A percentile compares a stretch with the other conserved stretches of the same genome.
phyloP scores from a whole-genome alignment of 1,140 invertebrate species.

The Dendrolimus punctatus region DNA sequence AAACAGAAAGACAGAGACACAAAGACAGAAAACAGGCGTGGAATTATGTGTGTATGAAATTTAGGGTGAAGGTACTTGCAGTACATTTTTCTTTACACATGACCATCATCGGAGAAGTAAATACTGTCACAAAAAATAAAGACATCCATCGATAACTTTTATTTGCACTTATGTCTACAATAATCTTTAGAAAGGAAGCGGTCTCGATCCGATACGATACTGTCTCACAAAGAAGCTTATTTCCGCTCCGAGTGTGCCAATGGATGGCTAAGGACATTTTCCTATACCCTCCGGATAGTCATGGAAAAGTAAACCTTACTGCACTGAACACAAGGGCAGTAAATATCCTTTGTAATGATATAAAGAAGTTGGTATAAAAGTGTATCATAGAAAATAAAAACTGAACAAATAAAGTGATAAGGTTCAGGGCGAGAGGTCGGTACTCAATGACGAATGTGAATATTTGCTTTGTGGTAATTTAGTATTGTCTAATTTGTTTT shows the following conservation, averaged over 20 bases:
- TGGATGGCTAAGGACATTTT: constrained; percentile 34
- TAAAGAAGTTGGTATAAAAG: constrained; percentile 38
- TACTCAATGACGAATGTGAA: constrained; percentile 38
- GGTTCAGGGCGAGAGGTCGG: constrained; percentile 62
- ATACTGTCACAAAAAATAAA: not conserved
- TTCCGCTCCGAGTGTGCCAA: constrained; percentile 53
- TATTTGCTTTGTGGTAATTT: constrained; percentile 15
- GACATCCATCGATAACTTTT: constrained; percentile 39
- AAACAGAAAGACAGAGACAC: too few relatives aligned
- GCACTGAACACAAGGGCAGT: constrained; percentile 14
- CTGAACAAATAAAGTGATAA: constrained; percentile 65
- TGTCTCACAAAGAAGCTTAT: constrained; percentile 68
- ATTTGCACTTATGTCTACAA: constrained; percentile 58
- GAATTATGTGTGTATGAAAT: too few relatives aligned
- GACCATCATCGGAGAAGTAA: too few relatives aligned
- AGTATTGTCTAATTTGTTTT: constrained; percentile 14
- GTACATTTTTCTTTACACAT: too few relatives aligned
- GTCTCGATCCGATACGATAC: constrained; percentile 63
- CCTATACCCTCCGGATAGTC: not conserved
- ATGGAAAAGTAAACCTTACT: constrained; percentile 35
- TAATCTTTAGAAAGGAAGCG: constrained; percentile 63
- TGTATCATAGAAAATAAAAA: constrained; percentile 64
- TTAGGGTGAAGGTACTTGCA: too few relatives aligned
- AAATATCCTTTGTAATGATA: constrained; percentile 3
- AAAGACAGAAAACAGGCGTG: too few relatives aligned